Evolutionary conservation across 1,140 invertebrate genomes (phyloP).

Genomic region (Caenorhabditis remanei): DNA sequence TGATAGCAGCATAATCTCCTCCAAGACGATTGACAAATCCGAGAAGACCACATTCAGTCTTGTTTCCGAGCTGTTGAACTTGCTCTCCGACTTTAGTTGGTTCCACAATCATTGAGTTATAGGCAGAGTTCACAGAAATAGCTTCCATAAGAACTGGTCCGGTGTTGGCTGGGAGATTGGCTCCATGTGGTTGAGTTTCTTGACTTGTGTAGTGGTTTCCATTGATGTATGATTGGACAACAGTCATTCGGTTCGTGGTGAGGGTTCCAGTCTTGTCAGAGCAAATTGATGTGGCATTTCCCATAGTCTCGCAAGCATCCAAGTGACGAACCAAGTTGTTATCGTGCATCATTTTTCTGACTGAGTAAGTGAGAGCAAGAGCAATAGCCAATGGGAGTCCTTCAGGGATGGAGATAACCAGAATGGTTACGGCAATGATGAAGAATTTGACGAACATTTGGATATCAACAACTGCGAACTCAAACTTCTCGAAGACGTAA

Average conservation of each 20-base stretch:
- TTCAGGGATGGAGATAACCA: conserved; percentile 78
- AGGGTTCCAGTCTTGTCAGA: conserved; percentile 79
- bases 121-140: conserved; percentile 77
- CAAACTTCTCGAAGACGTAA: conserved; percentile 71
- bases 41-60: conserved; percentile 81
- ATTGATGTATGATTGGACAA: conserved; percentile 76
- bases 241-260: conserved; percentile 79
- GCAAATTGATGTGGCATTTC: conserved; percentile 78
- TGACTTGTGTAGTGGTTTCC: conserved; percentile 66
- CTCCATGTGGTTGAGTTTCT: conserved; percentile 49
- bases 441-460: conserved; percentile 75
- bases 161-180: conserved; percentile 63
- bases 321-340: conserved; percentile 78
- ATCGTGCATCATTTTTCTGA: conserved; percentile 79
- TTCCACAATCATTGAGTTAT: conserved; percentile 75
- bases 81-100: conserved; percentile 71
- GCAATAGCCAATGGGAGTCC: conserved; percentile 77
- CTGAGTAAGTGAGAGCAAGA: conserved; percentile 78
- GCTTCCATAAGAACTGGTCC: conserved; percentile 74
- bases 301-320: conserved; percentile 78
- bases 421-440: conserved; percentile 78
- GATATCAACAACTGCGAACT: conserved; percentile 71
- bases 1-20: conserved; percentile 79
- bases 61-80: conserved; percentile 79
- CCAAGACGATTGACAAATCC: conserved; percentile 80